Percentiles rank a stretch among this genome's conserved stretches.
Evolutionary conservation across 2,888 invertebrate genomes (phyloP).

Genomic region (Drosophila falleni): DNA sequence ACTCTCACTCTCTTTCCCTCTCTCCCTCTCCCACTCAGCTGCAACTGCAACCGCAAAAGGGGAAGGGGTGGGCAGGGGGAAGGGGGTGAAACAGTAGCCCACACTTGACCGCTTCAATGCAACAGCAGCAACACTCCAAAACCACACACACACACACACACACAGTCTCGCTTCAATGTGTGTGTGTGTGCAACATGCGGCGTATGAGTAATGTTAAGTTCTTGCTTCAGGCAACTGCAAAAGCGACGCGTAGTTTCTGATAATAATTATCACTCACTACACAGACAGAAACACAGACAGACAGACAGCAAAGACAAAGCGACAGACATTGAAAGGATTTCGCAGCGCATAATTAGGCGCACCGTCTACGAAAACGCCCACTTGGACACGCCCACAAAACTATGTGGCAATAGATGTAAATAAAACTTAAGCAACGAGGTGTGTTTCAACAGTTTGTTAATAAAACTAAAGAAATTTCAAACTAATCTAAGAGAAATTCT

Average conservation of each 20-base stretch:
- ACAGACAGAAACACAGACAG: not conserved
- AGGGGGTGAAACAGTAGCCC: conserved; percentile 53
- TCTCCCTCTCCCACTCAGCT: not conserved
- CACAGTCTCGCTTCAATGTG: too few relatives aligned
- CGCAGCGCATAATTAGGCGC: conserved; percentile 56
- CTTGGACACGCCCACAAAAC: conserved; percentile 61
- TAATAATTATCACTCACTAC: conserved; percentile 57
- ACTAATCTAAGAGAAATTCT: too few relatives aligned
- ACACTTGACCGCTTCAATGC: conserved; percentile 61
- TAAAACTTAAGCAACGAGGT: conserved; percentile 19
- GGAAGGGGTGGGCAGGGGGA: not conserved
- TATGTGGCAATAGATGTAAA: conserved; percentile 28
- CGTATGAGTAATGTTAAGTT: conserved; percentile 55
- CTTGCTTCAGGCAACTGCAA: conserved; percentile 13
- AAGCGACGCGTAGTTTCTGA: conserved; percentile 11
- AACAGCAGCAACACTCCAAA: conserved; percentile 26
- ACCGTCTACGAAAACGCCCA: conserved; percentile 42
- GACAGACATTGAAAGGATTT: conserved; percentile 48
- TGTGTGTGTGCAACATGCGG: conserved; percentile 29
- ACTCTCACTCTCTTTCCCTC: not conserved
- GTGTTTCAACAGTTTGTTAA: not conserved
- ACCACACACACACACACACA: conserved; percentile 17
- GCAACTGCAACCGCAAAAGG: conserved; percentile 41
- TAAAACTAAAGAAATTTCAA: too few relatives aligned
- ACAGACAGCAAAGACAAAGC: not conserved